Evolutionary conservation across 1,140 invertebrate genomes (phyloP), one percentile per base, ranked within the genome.

Genomic region (Drosophila lacertosa): DNA sequence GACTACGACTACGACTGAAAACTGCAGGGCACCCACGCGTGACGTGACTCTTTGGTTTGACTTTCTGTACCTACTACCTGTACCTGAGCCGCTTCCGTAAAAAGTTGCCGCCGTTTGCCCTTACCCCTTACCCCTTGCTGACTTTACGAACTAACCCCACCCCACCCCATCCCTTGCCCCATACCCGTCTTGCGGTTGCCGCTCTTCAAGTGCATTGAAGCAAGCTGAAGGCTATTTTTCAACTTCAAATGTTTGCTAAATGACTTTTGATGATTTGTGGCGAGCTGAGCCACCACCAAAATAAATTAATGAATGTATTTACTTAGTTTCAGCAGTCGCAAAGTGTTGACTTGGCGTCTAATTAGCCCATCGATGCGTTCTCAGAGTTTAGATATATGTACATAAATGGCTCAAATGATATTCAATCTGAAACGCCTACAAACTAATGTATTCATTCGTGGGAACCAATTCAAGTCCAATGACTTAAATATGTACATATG

Each of bases 231-330:
- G 82, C 82, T 88, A 88, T 88, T 88, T 88, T 88, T 88, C 82
- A 88, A 88, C 82, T 78, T 88, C 82, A 88, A 88, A 88, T 88
- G 82, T 88, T 86, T 88, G 82, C 82, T 88, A 88, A 88, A 88
- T 88, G 82, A 88, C 82, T 88, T 88, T 88, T 88, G 82, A 88
- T 88, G 82, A 88, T 88, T 88, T 88, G 82, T 88, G 83, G 82
- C 77, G 66, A 77, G 45, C 57, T 44, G 35, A 45, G 54, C 47
- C 44, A 6, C 4, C 54, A 53, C 67, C 70, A 81, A 76, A 74
- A 88, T 77, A 88, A 88, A 88, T 88, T 88, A 88, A 88, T 88
- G 82, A 75, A 82, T 78, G 69, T 88, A 88, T 88, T 88, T 88
- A 88, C 74, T 88, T 88, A 77, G 80, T 76, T 79, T 84, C 77